Conservation (phyloP, 2,888 invertebrate species). For the Drosophila pseudotalamancana region DNA sequence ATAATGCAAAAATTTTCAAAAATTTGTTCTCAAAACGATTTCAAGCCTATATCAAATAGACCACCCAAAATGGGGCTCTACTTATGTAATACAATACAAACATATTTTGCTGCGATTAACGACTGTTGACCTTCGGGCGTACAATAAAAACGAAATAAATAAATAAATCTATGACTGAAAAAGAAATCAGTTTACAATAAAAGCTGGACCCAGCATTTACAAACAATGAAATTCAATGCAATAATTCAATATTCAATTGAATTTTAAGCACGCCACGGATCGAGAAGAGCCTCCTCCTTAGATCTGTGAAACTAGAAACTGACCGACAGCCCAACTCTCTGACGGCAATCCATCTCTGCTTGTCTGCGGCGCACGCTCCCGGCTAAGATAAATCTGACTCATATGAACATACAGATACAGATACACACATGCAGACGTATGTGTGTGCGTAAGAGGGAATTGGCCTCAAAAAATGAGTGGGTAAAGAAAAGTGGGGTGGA, state of each 20-base stretch:
- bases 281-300: conserved; percentile 40
- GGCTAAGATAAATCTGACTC: conserved; percentile 40
- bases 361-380: conserved; percentile 67
- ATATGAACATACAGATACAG: conserved; percentile 1
- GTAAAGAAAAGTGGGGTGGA: conserved; percentile 22
- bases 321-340: conserved; percentile 44
- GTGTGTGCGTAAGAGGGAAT: conserved; percentile 56
- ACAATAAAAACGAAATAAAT: conserved; percentile 70
- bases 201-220: conserved; percentile 69
- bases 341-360: conserved; percentile 73
- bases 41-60: conserved; percentile 12
- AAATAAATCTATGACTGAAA: conserved; percentile 74
- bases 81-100: conserved; percentile 57
- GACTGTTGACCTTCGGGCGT: conserved; percentile 53
- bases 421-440: background rate
- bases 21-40: no score
- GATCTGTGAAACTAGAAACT: conserved; percentile 68
- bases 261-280: conserved; percentile 76
- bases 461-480: conserved; percentile 54
- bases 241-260: conserved; percentile 83
- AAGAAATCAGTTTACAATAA: conserved; percentile 77
- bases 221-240: conserved; percentile 83
- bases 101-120: conserved; percentile 63
- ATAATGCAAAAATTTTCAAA: no score
- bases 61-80: conserved; percentile 46